Evolutionary conservation across 2,888 invertebrate species (phyloP).

Genomic region (Caenorhabditis panamensis): DNA sequence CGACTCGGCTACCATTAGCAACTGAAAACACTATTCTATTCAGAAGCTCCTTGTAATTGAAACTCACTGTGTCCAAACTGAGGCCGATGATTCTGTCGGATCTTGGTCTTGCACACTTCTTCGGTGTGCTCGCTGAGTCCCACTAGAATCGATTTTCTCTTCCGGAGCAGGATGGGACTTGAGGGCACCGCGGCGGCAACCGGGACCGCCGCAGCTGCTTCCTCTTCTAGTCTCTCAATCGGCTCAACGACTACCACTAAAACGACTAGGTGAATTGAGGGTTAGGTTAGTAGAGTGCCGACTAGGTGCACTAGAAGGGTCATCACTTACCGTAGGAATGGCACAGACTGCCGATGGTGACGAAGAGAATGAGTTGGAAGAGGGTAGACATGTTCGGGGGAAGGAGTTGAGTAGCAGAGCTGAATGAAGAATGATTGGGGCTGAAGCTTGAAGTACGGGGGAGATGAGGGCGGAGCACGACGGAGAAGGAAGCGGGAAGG

Average conservation of each 20-base stretch:
- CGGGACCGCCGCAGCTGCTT: conserved; percentile 12
- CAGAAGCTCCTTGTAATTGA: background rate
- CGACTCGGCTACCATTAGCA: conserved; percentile 75
- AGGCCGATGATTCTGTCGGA: conserved; percentile 71
- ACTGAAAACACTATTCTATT: conserved; percentile 66
- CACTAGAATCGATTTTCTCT: conserved; percentile 57
- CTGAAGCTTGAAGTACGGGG: background rate
- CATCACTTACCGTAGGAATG: conserved; percentile 30
- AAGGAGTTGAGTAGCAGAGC: background rate
- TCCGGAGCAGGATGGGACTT: conserved; percentile 38
- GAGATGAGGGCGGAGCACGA: conserved; percentile 9
- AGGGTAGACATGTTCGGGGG: conserved; percentile 23
- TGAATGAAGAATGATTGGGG: background rate
- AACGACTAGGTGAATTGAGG: conserved; percentile 16
- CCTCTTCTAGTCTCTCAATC: conserved; percentile 41
- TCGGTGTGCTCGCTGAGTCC: conserved; percentile 56
- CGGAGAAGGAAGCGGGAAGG: conserved; percentile 4
- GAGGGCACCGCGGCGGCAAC: conserved; percentile 30
- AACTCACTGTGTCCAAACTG: conserved; percentile 73
- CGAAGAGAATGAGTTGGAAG: conserved; percentile 31
- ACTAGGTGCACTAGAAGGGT: background rate
- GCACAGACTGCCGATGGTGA: conserved; percentile 19
- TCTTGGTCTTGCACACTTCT: conserved; percentile 73
- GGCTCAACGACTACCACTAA: conserved; percentile 58
- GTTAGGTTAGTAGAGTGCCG: background rate